Percentiles rank a stretch among this genome's conserved stretches.
These are phyloP conservation scores for Phycodurus eques DNA, from an alignment of 2,113 vertebrate species.

Conservation along the genomic window DNA sequence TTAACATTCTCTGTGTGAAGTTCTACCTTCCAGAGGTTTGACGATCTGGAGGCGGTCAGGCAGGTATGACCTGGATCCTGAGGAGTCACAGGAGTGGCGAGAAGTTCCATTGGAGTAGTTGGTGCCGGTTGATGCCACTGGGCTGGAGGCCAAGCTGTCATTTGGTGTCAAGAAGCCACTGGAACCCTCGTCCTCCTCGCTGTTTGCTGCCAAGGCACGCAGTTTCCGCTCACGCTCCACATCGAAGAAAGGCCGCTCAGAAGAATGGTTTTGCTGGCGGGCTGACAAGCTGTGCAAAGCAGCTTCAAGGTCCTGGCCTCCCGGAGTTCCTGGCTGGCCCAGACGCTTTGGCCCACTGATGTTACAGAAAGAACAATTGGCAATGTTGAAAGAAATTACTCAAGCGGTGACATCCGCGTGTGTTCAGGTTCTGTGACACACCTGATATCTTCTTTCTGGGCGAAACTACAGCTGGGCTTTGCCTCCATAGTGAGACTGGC, in stretches of 20 bases:
- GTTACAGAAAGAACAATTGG: constrained; percentile 24
- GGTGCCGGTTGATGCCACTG: constrained; percentile 75
- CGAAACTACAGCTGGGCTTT: constrained; percentile 33
- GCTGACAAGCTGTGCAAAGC: constrained; percentile 78
- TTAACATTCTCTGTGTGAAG: not conserved
- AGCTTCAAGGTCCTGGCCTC: constrained; percentile 79
- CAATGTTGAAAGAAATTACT: not conserved
- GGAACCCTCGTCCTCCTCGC: constrained; percentile 67
- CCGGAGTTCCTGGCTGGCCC: constrained; percentile 75
- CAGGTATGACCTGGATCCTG: constrained; percentile 76
- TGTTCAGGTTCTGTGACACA: constrained; percentile 19
- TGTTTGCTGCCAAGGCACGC: constrained; percentile 58
- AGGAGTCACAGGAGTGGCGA: constrained; percentile 68
- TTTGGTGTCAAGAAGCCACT: constrained; percentile 80
- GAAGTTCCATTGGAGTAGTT: constrained; percentile 76
- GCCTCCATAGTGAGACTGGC: constrained; percentile 67
- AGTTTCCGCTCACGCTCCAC: constrained; percentile 76
- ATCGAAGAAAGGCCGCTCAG: constrained; percentile 79
- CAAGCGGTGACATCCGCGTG: too few relatives aligned
- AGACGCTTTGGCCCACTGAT: constrained; percentile 53
- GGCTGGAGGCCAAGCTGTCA: constrained; percentile 75
- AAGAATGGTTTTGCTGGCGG: constrained; percentile 75
- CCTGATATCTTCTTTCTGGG: constrained; percentile 61
- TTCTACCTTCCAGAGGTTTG: constrained; percentile 85
- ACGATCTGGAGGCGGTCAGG: constrained; percentile 86